Conservation (phyloP, 2,888 invertebrate species). For the Dorcus parallelipipedus region DNA sequence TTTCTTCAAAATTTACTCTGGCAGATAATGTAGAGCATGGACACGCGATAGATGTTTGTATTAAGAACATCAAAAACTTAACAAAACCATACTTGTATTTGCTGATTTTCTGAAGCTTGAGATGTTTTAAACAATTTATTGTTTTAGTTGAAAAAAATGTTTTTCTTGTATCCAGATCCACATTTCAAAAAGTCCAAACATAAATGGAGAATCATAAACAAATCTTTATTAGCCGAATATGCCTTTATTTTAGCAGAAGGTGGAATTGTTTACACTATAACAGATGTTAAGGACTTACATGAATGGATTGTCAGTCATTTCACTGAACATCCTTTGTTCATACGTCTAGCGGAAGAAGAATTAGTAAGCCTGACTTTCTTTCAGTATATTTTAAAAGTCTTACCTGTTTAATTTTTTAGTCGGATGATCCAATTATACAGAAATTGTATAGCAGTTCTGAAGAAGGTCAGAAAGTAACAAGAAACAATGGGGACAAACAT, state of each 20-base stretch:
- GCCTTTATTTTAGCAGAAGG: conserved; percentile 86
- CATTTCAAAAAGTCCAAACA: conserved; percentile 99
- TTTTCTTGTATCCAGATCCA: conserved; percentile 98
- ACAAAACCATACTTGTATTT: too few relatives aligned
- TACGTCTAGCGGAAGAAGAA: conserved; percentile 68
- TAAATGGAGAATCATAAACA: conserved; percentile 98
- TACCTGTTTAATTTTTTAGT: conserved; percentile 51
- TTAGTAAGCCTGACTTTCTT: conserved; percentile 54
- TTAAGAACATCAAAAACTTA: too few relatives aligned
- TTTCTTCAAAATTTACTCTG: too few relatives aligned
- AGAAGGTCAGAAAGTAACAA: conserved; percentile 96
- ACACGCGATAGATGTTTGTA: too few relatives aligned
- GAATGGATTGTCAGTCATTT: conserved; percentile 97
- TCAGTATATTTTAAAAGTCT: not conserved
- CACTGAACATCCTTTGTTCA: conserved; percentile 84
- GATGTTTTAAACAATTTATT: conserved; percentile 17
- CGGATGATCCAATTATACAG: conserved; percentile 78
- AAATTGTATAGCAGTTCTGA: conserved; percentile 91
- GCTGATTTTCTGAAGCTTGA: not conserved
- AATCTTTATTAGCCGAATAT: conserved; percentile 91
- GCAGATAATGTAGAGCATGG: too few relatives aligned
- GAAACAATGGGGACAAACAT: conserved; percentile 92
- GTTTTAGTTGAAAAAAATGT: conserved; percentile 88
- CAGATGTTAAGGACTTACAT: conserved; percentile 95
- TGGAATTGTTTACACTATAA: conserved; percentile 91